Base-by-base conservation (phyloP, 2,888 invertebrate genomes). In the Plagodis pulveraria region DNA sequence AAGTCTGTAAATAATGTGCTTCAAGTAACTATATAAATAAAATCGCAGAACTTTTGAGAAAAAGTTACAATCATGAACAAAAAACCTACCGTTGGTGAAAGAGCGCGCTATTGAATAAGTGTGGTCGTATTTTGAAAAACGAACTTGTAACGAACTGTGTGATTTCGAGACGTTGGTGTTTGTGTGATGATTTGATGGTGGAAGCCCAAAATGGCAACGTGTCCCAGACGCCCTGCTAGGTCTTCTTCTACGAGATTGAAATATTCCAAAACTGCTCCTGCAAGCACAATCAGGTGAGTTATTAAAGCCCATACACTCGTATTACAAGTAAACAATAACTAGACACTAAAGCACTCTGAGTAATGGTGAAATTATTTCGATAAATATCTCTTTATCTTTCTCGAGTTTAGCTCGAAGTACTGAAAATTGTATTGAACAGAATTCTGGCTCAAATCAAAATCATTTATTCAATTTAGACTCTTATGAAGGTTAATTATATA, bases 241-340 rank as follows among this genome's bases (percentile, higher is more conserved):
- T 86, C 89, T 0, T 78, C 85, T 38, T 87, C 89, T 0, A 73
- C 87, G 36, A 83, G 89, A 62, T 71, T 91, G 69, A 91, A 90
- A 61, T 91, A 91, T 67, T 91, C 91, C 32, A 91, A 91, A 69
- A 91, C 91, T 0, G 84, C 87, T 54, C 89, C 91, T 7, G 86
- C 89, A 6, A 86, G 87, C 72, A 80, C 84, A 35, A 82, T 91
- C 69, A 91, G 91, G 91, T 91, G 60, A 57, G 80, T 47, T 7
- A 7, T 36, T 36, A 36, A 36, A 36, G 22, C 22, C 22, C 22
- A 22, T 22, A 22, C 22, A 22, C 22, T 2, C 22, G 22, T 22
- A 22, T 22, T 22, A 22, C 4, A 22, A 2, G 22, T 22, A 22
- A n/a, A 22, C 22, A 22, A 22, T 22, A 22, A 22, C 4, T 2